A percentile compares a stretch with the other conserved stretches of the same genome.
Evolutionary conservation across 1,140 invertebrate genomes (phyloP).

Genomic region (Olivierus martensii): DNA sequence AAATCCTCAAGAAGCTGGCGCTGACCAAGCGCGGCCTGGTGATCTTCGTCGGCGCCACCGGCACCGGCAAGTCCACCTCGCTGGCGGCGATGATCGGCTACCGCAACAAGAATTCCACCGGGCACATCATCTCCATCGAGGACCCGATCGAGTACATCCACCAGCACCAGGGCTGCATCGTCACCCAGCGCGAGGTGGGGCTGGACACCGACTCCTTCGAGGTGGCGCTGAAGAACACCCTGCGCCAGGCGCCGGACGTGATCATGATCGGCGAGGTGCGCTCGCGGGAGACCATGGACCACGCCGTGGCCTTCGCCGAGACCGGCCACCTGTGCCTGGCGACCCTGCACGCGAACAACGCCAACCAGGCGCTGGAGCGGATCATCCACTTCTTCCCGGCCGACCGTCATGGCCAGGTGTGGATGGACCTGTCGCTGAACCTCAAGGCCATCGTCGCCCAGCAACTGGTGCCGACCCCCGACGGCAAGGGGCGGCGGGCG

Average conservation of each 20-base stretch:
- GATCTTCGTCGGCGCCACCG: no score
- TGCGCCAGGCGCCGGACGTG: no score
- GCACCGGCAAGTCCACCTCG: no score
- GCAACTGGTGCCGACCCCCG: background rate
- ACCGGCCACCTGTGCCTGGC: conserved; percentile 20
- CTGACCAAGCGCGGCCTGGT: no score
- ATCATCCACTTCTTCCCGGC: conserved; percentile 14
- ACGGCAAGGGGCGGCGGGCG: conserved; percentile 1
- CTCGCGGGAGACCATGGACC: conserved; percentile 17
- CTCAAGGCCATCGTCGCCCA: conserved; percentile 3
- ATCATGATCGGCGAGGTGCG: conserved; percentile 20
- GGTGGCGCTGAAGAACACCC: no score
- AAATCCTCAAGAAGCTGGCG: background rate
- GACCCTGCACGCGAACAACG: conserved; percentile 17
- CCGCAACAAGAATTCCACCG: no score
- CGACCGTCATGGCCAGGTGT: conserved; percentile 8
- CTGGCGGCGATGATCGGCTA: no score
- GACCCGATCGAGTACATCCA: no score
- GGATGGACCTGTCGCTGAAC: conserved; percentile 1
- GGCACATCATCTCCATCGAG: no score
- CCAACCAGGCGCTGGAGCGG: conserved; percentile 9
- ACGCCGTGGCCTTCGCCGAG: conserved; percentile 18
- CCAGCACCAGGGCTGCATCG: no score
- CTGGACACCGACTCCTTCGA: no score
- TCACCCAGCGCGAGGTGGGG: no score